Percentiles rank a stretch among this genome's conserved stretches.
Evolutionary conservation across 1,140 invertebrate genomes (phyloP).

Genomic region (Bombus cullumanus): DNA sequence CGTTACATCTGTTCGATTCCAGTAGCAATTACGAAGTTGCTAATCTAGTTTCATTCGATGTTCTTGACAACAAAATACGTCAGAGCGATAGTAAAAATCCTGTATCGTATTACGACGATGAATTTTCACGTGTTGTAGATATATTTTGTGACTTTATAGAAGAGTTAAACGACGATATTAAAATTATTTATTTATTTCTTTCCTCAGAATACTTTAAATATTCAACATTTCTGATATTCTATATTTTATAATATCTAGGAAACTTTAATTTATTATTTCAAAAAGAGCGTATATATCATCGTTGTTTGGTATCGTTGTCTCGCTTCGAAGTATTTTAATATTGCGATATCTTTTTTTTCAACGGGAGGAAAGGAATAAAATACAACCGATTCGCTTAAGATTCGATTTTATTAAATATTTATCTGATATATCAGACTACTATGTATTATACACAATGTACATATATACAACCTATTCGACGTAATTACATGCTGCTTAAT

Average conservation of each 20-base stretch:
- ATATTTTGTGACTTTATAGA: no score
- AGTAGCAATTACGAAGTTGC: not conserved
- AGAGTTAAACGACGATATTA: no score
- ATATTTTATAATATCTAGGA: not conserved
- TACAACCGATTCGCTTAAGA: conserved; percentile 1
- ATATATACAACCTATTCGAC: conserved; percentile 80
- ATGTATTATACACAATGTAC: conserved; percentile 82
- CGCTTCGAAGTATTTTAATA: not conserved
- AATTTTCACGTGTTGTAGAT: no score
- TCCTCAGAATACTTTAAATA: not conserved
- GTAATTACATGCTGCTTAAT: conserved; percentile 44
- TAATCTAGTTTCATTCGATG: not conserved
- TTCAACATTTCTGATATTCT: not conserved
- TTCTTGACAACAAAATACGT: not conserved
- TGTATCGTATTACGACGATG: no score
- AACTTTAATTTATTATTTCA: no score
- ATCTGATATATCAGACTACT: conserved; percentile 81
- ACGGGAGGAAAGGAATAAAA: not conserved
- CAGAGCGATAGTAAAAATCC: no score
- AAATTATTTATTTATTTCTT: not conserved
- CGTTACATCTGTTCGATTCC: not conserved
- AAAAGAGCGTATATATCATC: no score
- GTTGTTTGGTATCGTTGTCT: not conserved
- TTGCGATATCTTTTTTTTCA: not conserved
- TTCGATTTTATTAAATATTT: conserved; percentile 78